phyloP scores from a whole-genome alignment of 2,113 vertebrate species.

The Stigmatopora argus region DNA sequence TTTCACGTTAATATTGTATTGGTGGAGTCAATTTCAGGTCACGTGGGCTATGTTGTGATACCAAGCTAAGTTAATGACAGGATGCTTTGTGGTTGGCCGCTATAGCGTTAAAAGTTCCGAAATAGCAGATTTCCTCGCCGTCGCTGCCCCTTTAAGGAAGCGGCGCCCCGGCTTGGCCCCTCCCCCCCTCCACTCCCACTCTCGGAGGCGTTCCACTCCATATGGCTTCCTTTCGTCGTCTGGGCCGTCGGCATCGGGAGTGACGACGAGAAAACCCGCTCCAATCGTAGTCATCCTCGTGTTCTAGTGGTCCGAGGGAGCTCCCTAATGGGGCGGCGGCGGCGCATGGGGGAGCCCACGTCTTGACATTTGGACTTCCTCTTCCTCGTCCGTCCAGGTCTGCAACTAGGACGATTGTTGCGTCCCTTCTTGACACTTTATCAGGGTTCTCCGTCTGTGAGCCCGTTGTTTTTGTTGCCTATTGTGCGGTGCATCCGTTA shows the following conservation, averaged over 20 bases:
- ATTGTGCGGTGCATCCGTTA: conserved; percentile 75
- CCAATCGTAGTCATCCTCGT: conserved; percentile 1
- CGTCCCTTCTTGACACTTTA: conserved; percentile 21
- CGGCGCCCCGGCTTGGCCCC: conserved; percentile 34
- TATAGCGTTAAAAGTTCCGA: neutral
- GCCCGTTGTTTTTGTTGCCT: conserved; percentile 59
- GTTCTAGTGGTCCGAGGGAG: conserved; percentile 6
- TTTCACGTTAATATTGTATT: no score
- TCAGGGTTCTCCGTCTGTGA: neutral
- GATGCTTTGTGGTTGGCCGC: no score
- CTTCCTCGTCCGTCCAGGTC: conserved; percentile 25
- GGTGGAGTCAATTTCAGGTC: no score
- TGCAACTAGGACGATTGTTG: conserved; percentile 14
- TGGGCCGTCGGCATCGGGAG: conserved; percentile 14
- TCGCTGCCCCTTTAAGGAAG: conserved; percentile 71
- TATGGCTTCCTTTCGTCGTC: conserved; percentile 49
- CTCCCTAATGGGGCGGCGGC: conserved; percentile 21
- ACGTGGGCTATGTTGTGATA: no score
- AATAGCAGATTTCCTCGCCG: neutral
- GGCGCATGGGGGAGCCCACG: conserved; percentile 23
- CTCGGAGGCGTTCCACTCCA: conserved; percentile 52
- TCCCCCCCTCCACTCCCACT: conserved; percentile 7
- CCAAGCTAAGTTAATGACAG: no score
- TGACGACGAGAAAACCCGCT: conserved; percentile 1
- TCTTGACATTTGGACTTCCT: conserved; percentile 14